Percentiles rank a stretch among this genome's conserved stretches.
Evolutionary conservation across 2,113 vertebrate genomes (phyloP).

Genomic region (Phocoena phocoena): DNA sequence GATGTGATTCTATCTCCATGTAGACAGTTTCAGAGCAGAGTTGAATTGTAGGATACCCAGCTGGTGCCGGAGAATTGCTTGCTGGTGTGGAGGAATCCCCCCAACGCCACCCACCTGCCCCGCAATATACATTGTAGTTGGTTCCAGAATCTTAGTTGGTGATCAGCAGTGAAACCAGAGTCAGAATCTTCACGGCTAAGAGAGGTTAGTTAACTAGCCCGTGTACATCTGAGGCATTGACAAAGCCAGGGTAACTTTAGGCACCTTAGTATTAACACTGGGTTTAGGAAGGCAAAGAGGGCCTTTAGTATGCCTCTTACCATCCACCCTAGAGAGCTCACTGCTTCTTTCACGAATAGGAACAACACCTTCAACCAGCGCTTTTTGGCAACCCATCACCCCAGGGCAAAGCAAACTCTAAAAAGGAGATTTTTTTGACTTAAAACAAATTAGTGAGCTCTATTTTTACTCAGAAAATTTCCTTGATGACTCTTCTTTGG

Average conservation of each 20-base stretch:
- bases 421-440: neutral
- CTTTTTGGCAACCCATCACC: neutral
- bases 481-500: neutral
- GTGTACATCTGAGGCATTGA: neutral
- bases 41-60: neutral
- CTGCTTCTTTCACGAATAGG: neutral
- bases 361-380: neutral
- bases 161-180: neutral
- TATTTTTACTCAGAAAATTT: neutral
- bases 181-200: neutral
- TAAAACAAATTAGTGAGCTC: neutral
- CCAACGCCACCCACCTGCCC: too few relatives aligned
- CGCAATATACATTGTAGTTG: neutral
- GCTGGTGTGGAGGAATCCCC: neutral
- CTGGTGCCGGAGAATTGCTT: neutral
- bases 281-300: neutral
- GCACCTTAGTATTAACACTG: neutral
- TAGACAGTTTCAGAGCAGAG: neutral
- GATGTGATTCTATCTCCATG: neutral
- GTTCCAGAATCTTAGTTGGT: neutral
- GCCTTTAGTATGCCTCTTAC: neutral
- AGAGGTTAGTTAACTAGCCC: neutral
- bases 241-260: neutral
- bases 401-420: neutral
- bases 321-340: neutral